phyloP scores from a whole-genome alignment of 2,113 vertebrate species.

The Mobula birostris region DNA sequence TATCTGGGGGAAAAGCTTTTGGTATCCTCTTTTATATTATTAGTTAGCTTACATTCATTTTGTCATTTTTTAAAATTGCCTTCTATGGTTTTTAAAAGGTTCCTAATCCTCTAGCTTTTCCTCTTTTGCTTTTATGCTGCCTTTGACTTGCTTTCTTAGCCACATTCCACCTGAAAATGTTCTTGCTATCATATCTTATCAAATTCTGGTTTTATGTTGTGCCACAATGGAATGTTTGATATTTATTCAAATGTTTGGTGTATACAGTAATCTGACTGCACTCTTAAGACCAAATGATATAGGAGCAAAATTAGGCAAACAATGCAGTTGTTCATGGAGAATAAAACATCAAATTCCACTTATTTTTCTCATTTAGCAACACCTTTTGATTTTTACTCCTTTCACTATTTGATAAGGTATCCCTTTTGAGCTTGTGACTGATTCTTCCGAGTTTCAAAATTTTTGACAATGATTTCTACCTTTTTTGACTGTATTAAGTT shows the following conservation, averaged over 20 bases:
- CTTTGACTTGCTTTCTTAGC: too few relatives aligned
- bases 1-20: too few relatives aligned
- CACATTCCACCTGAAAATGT: neutral
- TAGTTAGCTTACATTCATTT: too few relatives aligned
- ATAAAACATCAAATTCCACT: neutral
- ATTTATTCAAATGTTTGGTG: slow-evolving; percentile 9
- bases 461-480: neutral
- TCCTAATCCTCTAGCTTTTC: too few relatives aligned
- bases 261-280: slow-evolving; percentile 17
- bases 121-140: too few relatives aligned
- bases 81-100: too few relatives aligned
- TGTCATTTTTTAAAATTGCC: too few relatives aligned
- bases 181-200: neutral
- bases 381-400: neutral
- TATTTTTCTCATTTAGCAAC: neutral
- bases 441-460: neutral
- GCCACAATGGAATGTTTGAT: neutral
- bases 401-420: neutral
- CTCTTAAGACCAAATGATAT: neutral
- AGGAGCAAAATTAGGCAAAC: too few relatives aligned
- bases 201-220: neutral
- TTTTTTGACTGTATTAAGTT: neutral
- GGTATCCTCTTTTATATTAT: too few relatives aligned
- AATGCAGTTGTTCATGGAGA: neutral
- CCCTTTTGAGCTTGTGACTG: neutral